A percentile compares a stretch with the other conserved stretches of the same genome.
These are phyloP conservation scores for Chlamydotis undulata DNA, from an alignment of 2,113 vertebrate species.

Conservation along the genomic window DNA sequence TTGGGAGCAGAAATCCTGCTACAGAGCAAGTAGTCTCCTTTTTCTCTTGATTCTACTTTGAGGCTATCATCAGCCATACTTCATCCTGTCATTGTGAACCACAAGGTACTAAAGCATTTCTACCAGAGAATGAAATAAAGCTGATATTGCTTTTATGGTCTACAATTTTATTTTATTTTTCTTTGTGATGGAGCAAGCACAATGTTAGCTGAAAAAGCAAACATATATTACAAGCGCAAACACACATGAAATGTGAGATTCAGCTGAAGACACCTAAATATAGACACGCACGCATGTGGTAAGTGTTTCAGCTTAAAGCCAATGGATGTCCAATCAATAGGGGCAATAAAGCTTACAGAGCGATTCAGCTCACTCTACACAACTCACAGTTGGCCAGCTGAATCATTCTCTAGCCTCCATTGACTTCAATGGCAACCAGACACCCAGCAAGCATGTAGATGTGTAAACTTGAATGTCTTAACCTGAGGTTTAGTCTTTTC, in stretches of 20 bases:
- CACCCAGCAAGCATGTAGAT: not conserved
- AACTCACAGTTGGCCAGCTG: not conserved
- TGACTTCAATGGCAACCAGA: not conserved
- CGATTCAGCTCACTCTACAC: not conserved
- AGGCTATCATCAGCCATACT: not conserved
- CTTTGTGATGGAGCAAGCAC: not conserved
- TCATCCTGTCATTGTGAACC: not conserved
- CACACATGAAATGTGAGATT: not conserved
- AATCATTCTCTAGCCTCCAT: not conserved
- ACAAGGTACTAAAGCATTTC: not conserved
- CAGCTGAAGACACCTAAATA: not conserved
- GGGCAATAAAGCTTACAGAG: not conserved
- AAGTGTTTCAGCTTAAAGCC: not conserved
- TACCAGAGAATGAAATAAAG: not conserved
- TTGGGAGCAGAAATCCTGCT: not conserved
- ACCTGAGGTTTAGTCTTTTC: not conserved
- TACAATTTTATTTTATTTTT: not conserved
- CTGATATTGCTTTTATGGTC: not conserved
- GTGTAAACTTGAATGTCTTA: not conserved
- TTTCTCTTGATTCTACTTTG: not conserved
- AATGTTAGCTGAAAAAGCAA: not conserved
- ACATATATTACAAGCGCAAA: not conserved
- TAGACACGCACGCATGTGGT: rapidly evolving
- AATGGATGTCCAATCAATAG: not conserved
- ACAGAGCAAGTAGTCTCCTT: not conserved